Base-by-base conservation (phyloP, 1,140 invertebrate species). In the Oncopodura yosiiana region DNA sequence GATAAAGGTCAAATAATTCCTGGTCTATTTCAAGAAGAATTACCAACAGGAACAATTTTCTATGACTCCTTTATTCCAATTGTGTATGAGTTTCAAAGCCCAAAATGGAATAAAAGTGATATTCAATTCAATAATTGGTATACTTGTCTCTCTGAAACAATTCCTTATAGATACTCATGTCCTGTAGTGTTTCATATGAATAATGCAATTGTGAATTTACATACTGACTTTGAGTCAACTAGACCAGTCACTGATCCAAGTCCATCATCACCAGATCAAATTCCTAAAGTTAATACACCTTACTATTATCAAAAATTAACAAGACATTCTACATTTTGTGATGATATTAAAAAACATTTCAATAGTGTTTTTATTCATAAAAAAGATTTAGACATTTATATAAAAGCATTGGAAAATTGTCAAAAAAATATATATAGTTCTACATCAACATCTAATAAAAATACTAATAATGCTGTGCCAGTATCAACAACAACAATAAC, bases 91-190 rank as follows among this genome's bases (percentile, higher is more conserved):
- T 64, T 50, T 23, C 29, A 55, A 30, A 57, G 55, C 3, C 62
- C 58, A 14, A 8, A 55, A 6, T 64, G 54, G 52, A 64, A 64
- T 29, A 64, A 64, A 38, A 54, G 53, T 12, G 62, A 64, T 8
- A 49, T 64, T 2, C 53, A 58, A 16, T 64, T 64, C 44, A 64
- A 60, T 43, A 64, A 60, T 43, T 59, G 56, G 56, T 59, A 51
- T 21, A 53, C 6, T 11, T 59, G 45, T n/a, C 27, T 34, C 14
- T 37, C 34, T 8, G 58, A 63, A 56, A 46, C 32, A 16, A 16
- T 21, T n/a, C 62, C 62, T 12, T 60, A 53, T 27, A 9, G 41
- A 8, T 55, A 51, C 49, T 58, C 62, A 3, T 64, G 62, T 32
- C 62, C 62, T 1, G 32, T 49, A 1, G 51, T 51, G 9, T 64